A percentile compares a stretch with the other conserved stretches of the same genome.
phyloP scores from a whole-genome alignment of 1,140 invertebrate genomes.

The Cotesia vestalis region DNA sequence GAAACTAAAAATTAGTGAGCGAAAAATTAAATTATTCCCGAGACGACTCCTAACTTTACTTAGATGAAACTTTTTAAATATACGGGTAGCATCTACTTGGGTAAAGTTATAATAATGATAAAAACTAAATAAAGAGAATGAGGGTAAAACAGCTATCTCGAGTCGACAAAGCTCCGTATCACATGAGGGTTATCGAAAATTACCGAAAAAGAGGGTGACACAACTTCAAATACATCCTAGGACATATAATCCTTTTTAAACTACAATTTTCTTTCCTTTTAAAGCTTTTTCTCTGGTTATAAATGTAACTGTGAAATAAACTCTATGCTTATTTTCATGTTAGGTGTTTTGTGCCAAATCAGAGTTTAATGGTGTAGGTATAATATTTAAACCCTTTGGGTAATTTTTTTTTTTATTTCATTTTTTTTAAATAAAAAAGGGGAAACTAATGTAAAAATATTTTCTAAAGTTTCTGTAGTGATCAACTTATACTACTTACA shows the following conservation, averaged over 20 bases:
- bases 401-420: too few relatives aligned
- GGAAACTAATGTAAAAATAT: too few relatives aligned
- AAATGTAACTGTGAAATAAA: too few relatives aligned
- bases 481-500: too few relatives aligned
- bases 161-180: slow-evolving; percentile 14
- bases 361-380: too few relatives aligned
- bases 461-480: too few relatives aligned
- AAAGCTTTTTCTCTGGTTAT: too few relatives aligned
- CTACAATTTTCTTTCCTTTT: not conserved
- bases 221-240: slow-evolving; percentile 8
- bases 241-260: not conserved
- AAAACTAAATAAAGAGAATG: not conserved
- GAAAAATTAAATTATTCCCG: not conserved
- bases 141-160: not conserved
- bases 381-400: too few relatives aligned
- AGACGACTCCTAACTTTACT: not conserved
- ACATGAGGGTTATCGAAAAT: slow-evolving; percentile 15
- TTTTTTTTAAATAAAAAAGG: too few relatives aligned
- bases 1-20: not conserved
- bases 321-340: too few relatives aligned
- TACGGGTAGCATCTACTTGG: not conserved
- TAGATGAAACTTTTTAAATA: not conserved
- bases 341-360: too few relatives aligned
- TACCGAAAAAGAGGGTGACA: slow-evolving; percentile 10
- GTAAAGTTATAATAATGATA: too few relatives aligned